phyloP scores from a whole-genome alignment of 1,140 invertebrate genomes.

The Hesperophylax magnus region DNA sequence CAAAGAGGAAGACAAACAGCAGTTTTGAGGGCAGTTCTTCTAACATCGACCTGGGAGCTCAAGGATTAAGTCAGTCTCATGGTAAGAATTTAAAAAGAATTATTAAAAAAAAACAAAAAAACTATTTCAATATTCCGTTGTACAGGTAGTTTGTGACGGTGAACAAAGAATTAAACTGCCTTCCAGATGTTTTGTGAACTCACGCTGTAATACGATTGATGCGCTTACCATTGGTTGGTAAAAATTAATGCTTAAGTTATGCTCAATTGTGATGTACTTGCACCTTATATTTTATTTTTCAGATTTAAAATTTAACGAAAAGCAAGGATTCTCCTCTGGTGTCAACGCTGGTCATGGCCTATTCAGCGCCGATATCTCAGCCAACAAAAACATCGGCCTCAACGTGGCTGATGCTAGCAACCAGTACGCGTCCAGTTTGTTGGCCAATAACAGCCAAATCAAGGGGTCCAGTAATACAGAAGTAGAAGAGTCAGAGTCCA shows the following conservation, averaged over 20 bases:
- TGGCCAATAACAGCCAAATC: conserved; percentile 5
- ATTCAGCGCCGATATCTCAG: neutral
- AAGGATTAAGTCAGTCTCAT: conserved; percentile 12
- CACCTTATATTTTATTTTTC: neutral
- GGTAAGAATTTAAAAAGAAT: neutral
- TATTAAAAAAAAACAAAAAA: too few species aligned
- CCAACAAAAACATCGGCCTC: neutral
- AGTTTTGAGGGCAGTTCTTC: conserved; percentile 29
- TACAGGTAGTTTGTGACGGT: too few species aligned
- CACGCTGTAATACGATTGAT: too few species aligned
- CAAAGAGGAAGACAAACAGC: conserved; percentile 42
- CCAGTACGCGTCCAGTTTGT: conserved; percentile 20
- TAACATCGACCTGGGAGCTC: neutral
- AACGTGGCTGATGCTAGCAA: neutral
- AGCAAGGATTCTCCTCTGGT: neutral
- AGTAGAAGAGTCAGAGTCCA: conserved; percentile 48
- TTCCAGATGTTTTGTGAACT: too few species aligned
- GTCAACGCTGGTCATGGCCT: conserved; percentile 1
- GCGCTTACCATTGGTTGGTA: too few species aligned
- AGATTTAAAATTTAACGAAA: conserved; percentile 17
- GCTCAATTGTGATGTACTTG: too few species aligned
- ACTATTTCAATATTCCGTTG: too few species aligned
- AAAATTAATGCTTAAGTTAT: too few species aligned
- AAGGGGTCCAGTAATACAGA: conserved; percentile 46
- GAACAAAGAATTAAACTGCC: too few species aligned